Percentiles rank a stretch among this genome's conserved stretches.
Conservation (phyloP, 2,113 vertebrate species). For the Mustela lutreola region DNA sequence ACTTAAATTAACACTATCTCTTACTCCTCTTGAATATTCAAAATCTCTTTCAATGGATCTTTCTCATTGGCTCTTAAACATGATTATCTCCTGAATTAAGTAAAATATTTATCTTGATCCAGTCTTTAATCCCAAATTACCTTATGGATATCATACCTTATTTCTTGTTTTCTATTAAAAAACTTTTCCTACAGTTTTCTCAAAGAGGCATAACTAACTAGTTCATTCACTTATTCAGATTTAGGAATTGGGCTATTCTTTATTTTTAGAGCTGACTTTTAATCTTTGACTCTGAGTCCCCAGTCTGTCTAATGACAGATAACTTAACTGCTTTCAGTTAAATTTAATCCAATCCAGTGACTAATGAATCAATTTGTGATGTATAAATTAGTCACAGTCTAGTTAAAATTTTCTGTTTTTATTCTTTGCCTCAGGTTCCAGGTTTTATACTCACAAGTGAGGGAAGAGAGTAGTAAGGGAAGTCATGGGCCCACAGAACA, state of each 20-base stretch:
- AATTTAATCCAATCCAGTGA: slow-evolving; percentile 70
- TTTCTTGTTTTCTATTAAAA: slow-evolving; percentile 21
- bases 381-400: slow-evolving; percentile 70
- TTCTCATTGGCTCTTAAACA: slow-evolving; percentile 17
- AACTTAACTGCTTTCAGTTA: slow-evolving; percentile 64
- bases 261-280: slow-evolving; percentile 73
- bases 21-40: slow-evolving; percentile 54
- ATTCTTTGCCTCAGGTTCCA: neutral
- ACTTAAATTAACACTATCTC: neutral
- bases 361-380: slow-evolving; percentile 69
- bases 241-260: slow-evolving; percentile 17
- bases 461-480: neutral
- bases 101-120: slow-evolving; percentile 20
- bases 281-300: slow-evolving; percentile 61
- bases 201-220: neutral
- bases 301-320: slow-evolving; percentile 52
- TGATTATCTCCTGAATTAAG: slow-evolving; percentile 46
- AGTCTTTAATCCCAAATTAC: neutral
- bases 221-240: slow-evolving; percentile 50
- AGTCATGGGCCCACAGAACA: neutral
- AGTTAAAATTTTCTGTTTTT: slow-evolving; percentile 63
- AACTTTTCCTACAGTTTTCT: neutral
- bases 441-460: neutral
- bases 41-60: neutral
- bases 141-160: neutral